phyloP scores from a whole-genome alignment of 1,140 invertebrate species.

The Pogonomyrmex californicus region DNA sequence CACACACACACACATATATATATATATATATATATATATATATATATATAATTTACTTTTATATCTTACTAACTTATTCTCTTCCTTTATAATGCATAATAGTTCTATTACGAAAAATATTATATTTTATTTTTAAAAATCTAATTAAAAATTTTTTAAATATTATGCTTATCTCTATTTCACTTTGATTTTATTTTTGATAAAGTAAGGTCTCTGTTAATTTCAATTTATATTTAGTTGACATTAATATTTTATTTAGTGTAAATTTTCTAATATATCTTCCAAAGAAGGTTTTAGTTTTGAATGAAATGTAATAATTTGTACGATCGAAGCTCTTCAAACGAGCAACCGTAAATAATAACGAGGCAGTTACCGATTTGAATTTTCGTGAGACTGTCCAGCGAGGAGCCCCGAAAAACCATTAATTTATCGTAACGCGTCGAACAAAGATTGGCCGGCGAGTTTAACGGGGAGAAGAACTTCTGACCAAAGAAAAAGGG shows the following conservation, averaged over 20 bases:
- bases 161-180: not conserved
- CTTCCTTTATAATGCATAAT: not conserved
- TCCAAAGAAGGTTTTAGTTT: constrained; percentile 59
- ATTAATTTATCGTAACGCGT: constrained; percentile 84
- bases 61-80: not conserved
- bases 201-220: not conserved
- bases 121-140: not conserved
- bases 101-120: not conserved
- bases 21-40: too few relatives aligned
- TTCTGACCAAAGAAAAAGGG: constrained; percentile 53
- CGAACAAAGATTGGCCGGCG: constrained; percentile 52
- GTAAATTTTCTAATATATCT: not conserved
- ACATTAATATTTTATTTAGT: not conserved
- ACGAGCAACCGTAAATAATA: constrained; percentile 79
- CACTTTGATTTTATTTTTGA: not conserved
- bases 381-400: constrained; percentile 75
- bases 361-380: constrained; percentile 72
- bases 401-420: constrained; percentile 73
- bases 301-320: not conserved
- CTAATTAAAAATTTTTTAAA: not conserved
- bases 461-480: constrained; percentile 15
- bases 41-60: not conserved
- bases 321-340: constrained; percentile 40
- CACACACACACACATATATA: too few relatives aligned
- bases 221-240: not conserved